Base-by-base conservation (phyloP, 2,797 vertebrate genomes). In the Anisognathus igniventris region DNA sequence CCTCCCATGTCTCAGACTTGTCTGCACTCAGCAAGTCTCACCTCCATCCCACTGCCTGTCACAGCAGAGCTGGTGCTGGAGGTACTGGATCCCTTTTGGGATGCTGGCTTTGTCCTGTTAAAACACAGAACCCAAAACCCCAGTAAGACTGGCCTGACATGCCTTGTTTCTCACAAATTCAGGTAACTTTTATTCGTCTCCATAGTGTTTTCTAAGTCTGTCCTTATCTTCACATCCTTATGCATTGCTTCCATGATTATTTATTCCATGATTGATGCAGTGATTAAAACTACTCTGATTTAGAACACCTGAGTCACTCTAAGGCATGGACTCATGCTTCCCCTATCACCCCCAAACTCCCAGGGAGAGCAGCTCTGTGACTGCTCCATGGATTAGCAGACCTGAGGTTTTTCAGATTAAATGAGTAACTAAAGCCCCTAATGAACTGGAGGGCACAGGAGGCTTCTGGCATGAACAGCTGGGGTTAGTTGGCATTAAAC, bases 61-160 rank as follows among this genome's bases (percentile, higher is more conserved):
- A 16, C 51, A 57, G 35, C 66, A 75, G 30, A 75, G 35, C 19
- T 40, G 13, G 2, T 65, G 19, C 21, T 10, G 0, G 2, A 2
- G 3, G 4, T 14, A 44, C 42, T 0, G 1, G 20, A 35, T 7
- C 23, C 9, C 9, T 37, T 45, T 53, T 48, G 28, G 30, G 33
- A 42, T 75, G 9, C 18, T 45, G 65, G 21, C 8, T 85, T 57
- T 72, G 14, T 53, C 50, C 25, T 64, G 0, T 27, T 53, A 45
- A 56, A 85, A 28, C 10, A 53, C 6, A 24, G 3, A 3, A 3
- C 7, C 16, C 19, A n/a, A 27, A 27, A 45, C 47, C 39, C 35
- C 58, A 44, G 14, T 27, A 30, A 75, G 16, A 35, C 11, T 4
- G 1, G 8, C 7, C 27, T 56, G 45, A 48, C 8, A 25, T 4